phyloP scores from a whole-genome alignment of 2,113 vertebrate species.

The Rhinichthys klamathensis region DNA sequence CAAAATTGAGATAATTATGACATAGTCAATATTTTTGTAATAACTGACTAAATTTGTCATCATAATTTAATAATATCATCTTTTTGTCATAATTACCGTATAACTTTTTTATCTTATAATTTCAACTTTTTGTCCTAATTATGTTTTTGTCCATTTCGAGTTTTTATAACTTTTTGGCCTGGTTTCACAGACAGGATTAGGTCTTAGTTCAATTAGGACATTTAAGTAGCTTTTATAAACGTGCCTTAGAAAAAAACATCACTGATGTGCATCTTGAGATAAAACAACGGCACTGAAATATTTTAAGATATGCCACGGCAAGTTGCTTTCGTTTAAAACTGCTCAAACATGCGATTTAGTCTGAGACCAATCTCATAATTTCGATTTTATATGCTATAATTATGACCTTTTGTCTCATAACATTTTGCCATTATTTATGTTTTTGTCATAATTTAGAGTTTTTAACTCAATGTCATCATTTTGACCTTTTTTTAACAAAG shows the following conservation, averaged over 20 bases:
- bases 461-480: background rate
- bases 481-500: background rate
- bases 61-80: too few relatives aligned
- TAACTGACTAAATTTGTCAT: too few relatives aligned
- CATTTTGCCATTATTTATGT: background rate
- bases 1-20: background rate
- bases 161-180: background rate
- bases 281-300: too few relatives aligned
- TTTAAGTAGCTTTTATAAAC: too few relatives aligned
- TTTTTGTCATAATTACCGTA: constrained; percentile 4
- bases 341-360: too few relatives aligned
- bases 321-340: too few relatives aligned
- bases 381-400: background rate
- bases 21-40: background rate
- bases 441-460: background rate
- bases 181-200: too few relatives aligned
- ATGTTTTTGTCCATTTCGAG: background rate
- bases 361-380: background rate
- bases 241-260: too few relatives aligned
- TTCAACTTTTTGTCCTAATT: background rate
- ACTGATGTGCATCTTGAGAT: too few relatives aligned
- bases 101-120: background rate
- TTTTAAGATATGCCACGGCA: too few relatives aligned
- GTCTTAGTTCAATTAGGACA: too few relatives aligned
- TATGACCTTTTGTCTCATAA: background rate